A percentile compares a stretch with the other conserved stretches of the same genome.
These are phyloP conservation scores for Aphrocallistes beatrix DNA, from an alignment of 37 sponge, comb jelly and placozoan genomes.

Conservation along the genomic window DNA sequence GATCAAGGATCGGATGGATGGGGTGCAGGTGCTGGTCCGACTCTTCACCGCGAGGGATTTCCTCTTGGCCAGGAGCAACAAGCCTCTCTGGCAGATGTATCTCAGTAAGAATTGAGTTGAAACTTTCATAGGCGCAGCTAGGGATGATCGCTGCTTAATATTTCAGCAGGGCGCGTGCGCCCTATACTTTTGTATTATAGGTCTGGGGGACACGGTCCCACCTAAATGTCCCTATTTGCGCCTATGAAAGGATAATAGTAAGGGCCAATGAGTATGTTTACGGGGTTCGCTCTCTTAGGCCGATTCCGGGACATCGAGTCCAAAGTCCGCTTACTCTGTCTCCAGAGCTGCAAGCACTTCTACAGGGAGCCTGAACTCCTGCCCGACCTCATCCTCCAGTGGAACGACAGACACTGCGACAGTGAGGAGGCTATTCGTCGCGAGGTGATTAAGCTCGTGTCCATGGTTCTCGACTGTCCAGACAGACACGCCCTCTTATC, in stretches of 20 bases:
- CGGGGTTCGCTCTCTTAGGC: neutral
- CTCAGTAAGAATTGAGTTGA: neutral
- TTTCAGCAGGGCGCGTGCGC: too few relatives aligned
- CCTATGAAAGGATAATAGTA: too few relatives aligned
- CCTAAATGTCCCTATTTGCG: too few relatives aligned
- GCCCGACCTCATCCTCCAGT: neutral
- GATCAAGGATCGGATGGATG: neutral
- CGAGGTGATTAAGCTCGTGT: neutral
- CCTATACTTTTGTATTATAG: too few relatives aligned
- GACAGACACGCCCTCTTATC: neutral
- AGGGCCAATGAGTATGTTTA: too few relatives aligned
- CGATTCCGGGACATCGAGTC: neutral
- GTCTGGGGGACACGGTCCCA: too few relatives aligned
- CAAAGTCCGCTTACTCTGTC: neutral
- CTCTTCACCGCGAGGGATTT: neutral
- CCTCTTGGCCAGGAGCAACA: neutral
- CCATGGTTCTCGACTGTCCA: neutral
- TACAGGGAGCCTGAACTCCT: neutral
- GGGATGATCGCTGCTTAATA: too few relatives aligned
- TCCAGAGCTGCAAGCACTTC: neutral
- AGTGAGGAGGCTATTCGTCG: neutral
- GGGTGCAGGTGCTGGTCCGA: neutral
- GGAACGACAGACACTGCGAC: conserved; percentile 8
- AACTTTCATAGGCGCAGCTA: neutral
- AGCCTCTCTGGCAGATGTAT: neutral